A percentile compares a stretch with the other conserved stretches of the same genome.
Evolutionary conservation across 2,113 vertebrate species (phyloP).

Genomic region (Aphyosemion australe): DNA sequence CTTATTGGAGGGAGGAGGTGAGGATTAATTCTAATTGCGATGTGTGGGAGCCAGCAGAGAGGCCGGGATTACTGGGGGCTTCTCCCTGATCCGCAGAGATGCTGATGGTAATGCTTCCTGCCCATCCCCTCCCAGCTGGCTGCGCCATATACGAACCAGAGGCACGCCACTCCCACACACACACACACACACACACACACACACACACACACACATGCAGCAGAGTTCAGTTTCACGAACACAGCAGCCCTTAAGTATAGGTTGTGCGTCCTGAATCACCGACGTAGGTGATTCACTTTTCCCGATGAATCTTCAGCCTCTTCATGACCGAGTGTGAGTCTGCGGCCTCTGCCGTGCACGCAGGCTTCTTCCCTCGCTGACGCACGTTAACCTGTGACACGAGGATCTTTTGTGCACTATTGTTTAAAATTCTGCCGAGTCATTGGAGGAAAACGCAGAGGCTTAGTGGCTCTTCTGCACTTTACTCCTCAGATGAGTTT

Average conservation of each 20-base stretch:
- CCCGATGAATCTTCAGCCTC: constrained; percentile 54
- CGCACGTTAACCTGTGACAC: constrained; percentile 49
- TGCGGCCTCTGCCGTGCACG: constrained; percentile 51
- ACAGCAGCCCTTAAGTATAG: constrained; percentile 78
- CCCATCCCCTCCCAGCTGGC: constrained; percentile 61
- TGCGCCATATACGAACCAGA: constrained; percentile 29
- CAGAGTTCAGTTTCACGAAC: constrained; percentile 58
- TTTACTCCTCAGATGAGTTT: background rate
- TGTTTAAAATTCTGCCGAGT: background rate
- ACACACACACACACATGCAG: constrained; percentile 42
- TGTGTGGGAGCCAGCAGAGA: constrained; percentile 74
- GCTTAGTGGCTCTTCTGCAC: background rate
- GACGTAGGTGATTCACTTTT: constrained; percentile 74
- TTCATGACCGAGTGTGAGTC: constrained; percentile 58
- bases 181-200: constrained; percentile 17
- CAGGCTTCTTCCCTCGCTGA: constrained; percentile 66
- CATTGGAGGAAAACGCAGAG: background rate
- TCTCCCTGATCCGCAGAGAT: constrained; percentile 74
- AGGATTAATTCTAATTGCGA: constrained; percentile 77
- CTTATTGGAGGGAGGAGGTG: constrained; percentile 62
- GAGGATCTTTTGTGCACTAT: constrained; percentile 2
- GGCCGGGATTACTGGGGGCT: constrained; percentile 75
- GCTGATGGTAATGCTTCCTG: constrained; percentile 73
- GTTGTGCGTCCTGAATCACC: constrained; percentile 66
- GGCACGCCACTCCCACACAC: constrained; percentile 56